phyloP scores from a whole-genome alignment of 2,113 vertebrate species.

The Gasterosteus aculeatus region DNA sequence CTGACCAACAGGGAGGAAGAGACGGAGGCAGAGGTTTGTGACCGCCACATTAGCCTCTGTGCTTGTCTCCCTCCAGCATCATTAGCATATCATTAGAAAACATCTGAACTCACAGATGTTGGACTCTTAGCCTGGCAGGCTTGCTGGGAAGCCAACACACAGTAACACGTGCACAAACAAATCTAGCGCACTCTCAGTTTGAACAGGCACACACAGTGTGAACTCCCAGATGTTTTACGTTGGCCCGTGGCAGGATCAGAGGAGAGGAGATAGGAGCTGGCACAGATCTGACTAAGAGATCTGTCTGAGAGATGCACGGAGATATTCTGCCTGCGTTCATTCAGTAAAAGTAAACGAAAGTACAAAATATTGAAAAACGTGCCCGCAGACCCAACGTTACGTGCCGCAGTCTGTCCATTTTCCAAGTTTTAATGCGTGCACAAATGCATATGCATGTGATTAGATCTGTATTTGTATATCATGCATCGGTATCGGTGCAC shows the following conservation, averaged over 20 bases:
- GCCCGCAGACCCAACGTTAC: neutral
- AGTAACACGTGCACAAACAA: constrained; percentile 37
- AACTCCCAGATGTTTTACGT: constrained; percentile 76
- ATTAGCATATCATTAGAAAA: constrained; percentile 83
- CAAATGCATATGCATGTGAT: neutral
- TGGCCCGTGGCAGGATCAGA: constrained; percentile 64
- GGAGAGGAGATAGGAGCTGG: constrained; percentile 48
- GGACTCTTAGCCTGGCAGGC: constrained; percentile 75
- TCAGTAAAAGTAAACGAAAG: constrained; percentile 20
- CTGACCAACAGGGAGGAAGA: constrained; percentile 15
- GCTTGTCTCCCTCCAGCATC: constrained; percentile 68
- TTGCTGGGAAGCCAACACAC: constrained; percentile 57
- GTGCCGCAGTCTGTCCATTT: neutral
- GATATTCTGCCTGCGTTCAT: constrained; percentile 14
- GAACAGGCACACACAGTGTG: constrained; percentile 35
- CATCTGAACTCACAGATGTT: constrained; percentile 84
- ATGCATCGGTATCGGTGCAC: neutral
- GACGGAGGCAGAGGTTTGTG: constrained; percentile 66
- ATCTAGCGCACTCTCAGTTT: constrained; percentile 27
- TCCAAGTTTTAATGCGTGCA: neutral
- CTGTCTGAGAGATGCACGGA: constrained; percentile 17
- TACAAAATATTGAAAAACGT: constrained; percentile 6
- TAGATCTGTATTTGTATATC: neutral
- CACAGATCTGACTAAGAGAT: constrained; percentile 45
- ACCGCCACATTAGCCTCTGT: constrained; percentile 73